Evolutionary conservation across 2,113 vertebrate species (phyloP), one percentile per base, ranked within the genome.

Genomic region (Lucifuga dentata): DNA sequence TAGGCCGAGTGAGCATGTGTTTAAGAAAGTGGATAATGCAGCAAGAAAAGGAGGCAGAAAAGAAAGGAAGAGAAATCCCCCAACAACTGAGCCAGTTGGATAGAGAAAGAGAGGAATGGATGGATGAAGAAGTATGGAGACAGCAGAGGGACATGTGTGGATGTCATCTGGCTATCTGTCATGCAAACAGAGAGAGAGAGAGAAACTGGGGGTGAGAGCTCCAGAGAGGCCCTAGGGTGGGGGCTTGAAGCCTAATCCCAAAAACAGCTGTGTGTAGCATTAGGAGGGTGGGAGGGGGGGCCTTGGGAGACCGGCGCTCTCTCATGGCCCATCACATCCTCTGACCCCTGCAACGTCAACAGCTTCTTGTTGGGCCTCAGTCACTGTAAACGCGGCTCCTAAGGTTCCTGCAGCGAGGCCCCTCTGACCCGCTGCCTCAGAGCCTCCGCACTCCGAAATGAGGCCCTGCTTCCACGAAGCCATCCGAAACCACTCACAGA

Each of bases 121-220:
- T 11, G 17, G 23, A 20, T 32, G 12, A 32, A 9, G 45, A 53
- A 48, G 21, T 52, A 32, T 61, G 80, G 81, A 66, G 81, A 85
- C 81, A 68, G 66, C 73, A 73, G 75, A 83, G 68, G 80, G 82
- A 90, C 88, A 88, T 89, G 85, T 91, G 90, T 85, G 83, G 82
- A 90, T 92, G 87, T 92, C 86, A 91, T 92, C 91, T 88, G 79
- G 88, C 77, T 80, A 88, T 92, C 85, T 62, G 83, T 92, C 90
- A 89, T 68, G 46, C 67, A 76, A 41, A 20, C 43, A 58, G 50
- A 74, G 19, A 59, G 55, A 61, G 68, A 62, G 38, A 49, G 13
- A 15, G 9, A 45, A 17, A n/a, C 26, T 15, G 11, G 24, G 46
- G 55, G 32, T 16, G 32, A 19, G 78, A 45, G 77, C 69, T 81